Evolutionary conservation across 2,797 vertebrate genomes (phyloP).

Genomic region (Sebastes dallii): DNA sequence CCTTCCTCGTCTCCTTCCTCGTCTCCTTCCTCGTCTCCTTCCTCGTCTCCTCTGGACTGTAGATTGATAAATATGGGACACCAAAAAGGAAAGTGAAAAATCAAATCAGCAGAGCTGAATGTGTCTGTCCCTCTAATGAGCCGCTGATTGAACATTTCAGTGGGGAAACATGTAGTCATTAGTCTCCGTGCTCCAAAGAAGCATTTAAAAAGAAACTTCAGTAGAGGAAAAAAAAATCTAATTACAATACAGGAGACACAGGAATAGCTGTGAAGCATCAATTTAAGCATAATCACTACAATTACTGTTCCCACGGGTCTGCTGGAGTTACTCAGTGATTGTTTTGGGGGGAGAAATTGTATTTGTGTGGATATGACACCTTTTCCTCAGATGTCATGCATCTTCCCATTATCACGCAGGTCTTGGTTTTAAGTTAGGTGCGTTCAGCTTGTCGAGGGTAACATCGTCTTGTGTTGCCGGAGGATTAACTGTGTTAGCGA

Average conservation of each 20-base stretch:
- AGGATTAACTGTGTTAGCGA: conserved; percentile 10
- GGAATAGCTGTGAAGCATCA: conserved; percentile 76
- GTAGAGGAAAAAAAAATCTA: conserved; percentile 59
- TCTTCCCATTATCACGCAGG: neutral
- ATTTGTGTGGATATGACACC: conserved; percentile 68
- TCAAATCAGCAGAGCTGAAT: conserved; percentile 73
- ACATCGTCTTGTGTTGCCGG: neutral
- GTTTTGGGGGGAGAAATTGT: conserved; percentile 60
- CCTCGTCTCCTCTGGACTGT: conserved; percentile 32
- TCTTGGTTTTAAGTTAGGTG: neutral
- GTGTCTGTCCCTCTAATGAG: conserved; percentile 73
- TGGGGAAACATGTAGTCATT: conserved; percentile 79
- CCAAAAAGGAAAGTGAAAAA: conserved; percentile 73
- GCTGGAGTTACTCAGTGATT: conserved; percentile 49
- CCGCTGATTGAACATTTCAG: conserved; percentile 81
- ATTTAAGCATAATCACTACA: conserved; percentile 77
- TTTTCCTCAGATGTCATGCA: conserved; percentile 30
- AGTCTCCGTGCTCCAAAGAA: conserved; percentile 71
- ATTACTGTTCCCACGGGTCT: conserved; percentile 70
- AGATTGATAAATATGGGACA: conserved; percentile 67
- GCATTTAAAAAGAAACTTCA: conserved; percentile 73
- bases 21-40: no score
- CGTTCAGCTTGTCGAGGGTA: neutral
- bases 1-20: conserved; percentile 33
- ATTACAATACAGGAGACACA: conserved; percentile 77